phyloP scores from a whole-genome alignment of 2,888 invertebrate species.

The Julus scanicus region DNA sequence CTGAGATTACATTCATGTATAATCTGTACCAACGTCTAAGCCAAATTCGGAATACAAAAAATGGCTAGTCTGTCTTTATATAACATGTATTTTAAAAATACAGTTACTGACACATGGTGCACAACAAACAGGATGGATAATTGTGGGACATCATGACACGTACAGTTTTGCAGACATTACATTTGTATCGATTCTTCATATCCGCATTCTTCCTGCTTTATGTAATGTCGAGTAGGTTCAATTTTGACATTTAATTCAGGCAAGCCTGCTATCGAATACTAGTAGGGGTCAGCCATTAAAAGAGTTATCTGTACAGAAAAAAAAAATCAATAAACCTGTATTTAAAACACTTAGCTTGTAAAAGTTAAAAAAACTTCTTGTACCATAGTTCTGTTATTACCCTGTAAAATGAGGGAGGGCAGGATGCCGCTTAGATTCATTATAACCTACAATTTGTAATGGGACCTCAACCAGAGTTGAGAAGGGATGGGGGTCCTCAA shows the following conservation, averaged over 20 bases:
- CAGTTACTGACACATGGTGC: too few species aligned
- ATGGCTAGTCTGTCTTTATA: too few species aligned
- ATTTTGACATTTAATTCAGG: not conserved
- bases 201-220: not conserved
- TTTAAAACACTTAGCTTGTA: not conserved
- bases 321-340: not conserved
- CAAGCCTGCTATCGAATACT: not conserved
- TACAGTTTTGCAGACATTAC: too few species aligned
- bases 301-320: not conserved
- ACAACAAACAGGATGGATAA: too few species aligned
- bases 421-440: not conserved
- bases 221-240: not conserved
- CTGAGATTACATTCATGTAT: not conserved
- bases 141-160: not conserved
- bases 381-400: not conserved
- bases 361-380: not conserved
- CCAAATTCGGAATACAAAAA: not conserved
- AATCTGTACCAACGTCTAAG: not conserved
- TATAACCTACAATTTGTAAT: not conserved
- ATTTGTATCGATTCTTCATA: not conserved
- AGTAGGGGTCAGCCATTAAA: not conserved
- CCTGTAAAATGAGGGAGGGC: not conserved
- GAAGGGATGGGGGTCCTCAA: not conserved
- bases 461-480: not conserved
- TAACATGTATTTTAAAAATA: too few species aligned